Evolutionary conservation across 2,113 vertebrate species (phyloP), one percentile per base, ranked within the genome.

Genomic region (Phaethon lepturus): DNA sequence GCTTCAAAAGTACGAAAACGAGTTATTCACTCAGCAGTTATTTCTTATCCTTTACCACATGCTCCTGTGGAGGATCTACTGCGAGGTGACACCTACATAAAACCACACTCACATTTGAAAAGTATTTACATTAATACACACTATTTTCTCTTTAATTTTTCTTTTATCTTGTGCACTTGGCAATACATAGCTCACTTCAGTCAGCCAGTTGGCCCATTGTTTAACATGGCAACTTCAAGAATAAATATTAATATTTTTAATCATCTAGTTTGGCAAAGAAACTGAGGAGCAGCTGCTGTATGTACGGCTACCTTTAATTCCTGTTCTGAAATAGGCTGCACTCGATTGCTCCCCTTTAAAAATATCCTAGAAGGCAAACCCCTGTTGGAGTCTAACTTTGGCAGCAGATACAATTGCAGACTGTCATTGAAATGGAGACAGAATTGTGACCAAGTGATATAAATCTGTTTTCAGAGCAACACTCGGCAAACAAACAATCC

Each of bases 231-330:
- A 91, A 87, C 69, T 88, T 77, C 73, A 68, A 93, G 93, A 92
- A 89, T 93, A 97, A 95, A 96, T 95, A 95, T 95, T 95, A 91
- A 90, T 95, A 91, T 76, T 96, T 95, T 90, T 82, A 90, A 95
- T 68, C 71, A 77, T 81, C 84, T 85, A 38, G 7, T 87, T 79
- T 95, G 86, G 93, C 95, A 93, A 89, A 82, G 74, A 66, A 87
- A 76, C 74, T 31, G 58, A 93, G 71, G n/a, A 95, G 74, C 86
- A 94, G 95, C 89, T 95, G 89, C 77, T 87, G 74, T 68, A 42
- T 38, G 49, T 45, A 56, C 2, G 2, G 73, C 73, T 90, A 91
- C 77, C 77, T 95, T 85, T 58, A 93, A 66, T 75, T 90, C 55
- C 25, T 55, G 33, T 63, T 69, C 63, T 93, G 91, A 76, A 91